Evolutionary conservation across 2,113 vertebrate species (phyloP).

Genomic region (Castor canadensis): DNA sequence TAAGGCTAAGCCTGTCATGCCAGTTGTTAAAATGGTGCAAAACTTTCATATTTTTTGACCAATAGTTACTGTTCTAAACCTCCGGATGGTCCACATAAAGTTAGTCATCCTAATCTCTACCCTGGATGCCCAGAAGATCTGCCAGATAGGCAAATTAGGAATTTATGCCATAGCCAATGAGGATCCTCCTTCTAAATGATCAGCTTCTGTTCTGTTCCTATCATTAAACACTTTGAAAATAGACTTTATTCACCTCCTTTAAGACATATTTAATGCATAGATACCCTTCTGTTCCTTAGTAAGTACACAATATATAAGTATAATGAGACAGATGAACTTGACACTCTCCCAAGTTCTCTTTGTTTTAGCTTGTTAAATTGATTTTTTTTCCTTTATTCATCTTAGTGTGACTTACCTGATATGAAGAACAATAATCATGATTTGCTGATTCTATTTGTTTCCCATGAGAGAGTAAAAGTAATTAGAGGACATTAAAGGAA

Average conservation of each 20-base stretch:
- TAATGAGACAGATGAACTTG: not conserved
- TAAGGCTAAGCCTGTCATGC: not conserved
- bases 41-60: not conserved
- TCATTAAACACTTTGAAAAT: not conserved
- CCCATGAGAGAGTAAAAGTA: not conserved
- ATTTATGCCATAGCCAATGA: no score
- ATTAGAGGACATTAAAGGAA: not conserved
- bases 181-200: not conserved
- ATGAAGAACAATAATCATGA: not conserved
- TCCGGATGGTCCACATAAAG: fast-evolving
- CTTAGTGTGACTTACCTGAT: not conserved
- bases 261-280: not conserved
- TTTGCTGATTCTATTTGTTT: constrained; percentile 11
- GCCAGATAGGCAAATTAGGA: not conserved
- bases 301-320: not conserved
- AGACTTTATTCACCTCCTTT: not conserved
- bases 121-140: fast-evolving
- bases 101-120: not conserved
- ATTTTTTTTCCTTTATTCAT: not conserved
- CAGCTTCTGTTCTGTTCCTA: not conserved
- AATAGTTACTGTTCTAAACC: not conserved
- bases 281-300: not conserved
- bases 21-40: not conserved
- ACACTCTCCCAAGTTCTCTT: not conserved
- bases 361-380: not conserved